Base-by-base conservation (phyloP, 1,140 invertebrate genomes). In the Mylabris phalerata region DNA sequence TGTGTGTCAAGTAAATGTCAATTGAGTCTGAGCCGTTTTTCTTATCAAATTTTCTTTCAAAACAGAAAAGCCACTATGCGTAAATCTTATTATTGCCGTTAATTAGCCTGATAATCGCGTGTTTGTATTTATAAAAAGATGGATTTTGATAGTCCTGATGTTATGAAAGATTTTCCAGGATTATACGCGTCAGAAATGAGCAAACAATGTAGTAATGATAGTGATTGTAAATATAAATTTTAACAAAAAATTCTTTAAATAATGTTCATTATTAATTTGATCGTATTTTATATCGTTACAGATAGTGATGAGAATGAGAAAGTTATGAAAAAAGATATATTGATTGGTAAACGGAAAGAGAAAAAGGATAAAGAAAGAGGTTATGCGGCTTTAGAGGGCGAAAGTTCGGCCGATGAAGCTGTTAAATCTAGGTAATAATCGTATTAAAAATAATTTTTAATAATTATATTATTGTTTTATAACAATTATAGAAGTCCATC, bases 91-190 rank as follows among this genome's bases (percentile, higher is more conserved):
- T 5, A 32, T 32, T 32, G 32, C 7, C 7, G 32, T 32, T 32
- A 32, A 32, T 32, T 32, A 32, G 32, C 4, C 4, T 1, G 4
- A 32, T 5, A 32, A 32, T 32, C 4, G 0, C 32, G 32, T 7
- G 32, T 32, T 4, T 32, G 2, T 32, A 32, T 5, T 32, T 32
- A 43, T 10, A 43, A 19, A 52, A 10, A 25, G 47, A 92, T 93
- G 90, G 90, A 92, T 78, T 92, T 92, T 75, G 90, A 93, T 76
- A 92, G 89, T 74, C 90, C 89, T 40, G 90, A 93, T 69, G 87
- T 89, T 45, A 90, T 92, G 73, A 91, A 92, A 75, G 90, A 93
- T 74, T 94, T 93, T 77, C 90, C 91, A 39, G 90, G 91, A 43
- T 75, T 94, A 48, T 93, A 92, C 72, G 86, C 86, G 9, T 88